Evolutionary conservation across 2,888 invertebrate genomes (phyloP).

Genomic region (Danaus chrysippus): DNA sequence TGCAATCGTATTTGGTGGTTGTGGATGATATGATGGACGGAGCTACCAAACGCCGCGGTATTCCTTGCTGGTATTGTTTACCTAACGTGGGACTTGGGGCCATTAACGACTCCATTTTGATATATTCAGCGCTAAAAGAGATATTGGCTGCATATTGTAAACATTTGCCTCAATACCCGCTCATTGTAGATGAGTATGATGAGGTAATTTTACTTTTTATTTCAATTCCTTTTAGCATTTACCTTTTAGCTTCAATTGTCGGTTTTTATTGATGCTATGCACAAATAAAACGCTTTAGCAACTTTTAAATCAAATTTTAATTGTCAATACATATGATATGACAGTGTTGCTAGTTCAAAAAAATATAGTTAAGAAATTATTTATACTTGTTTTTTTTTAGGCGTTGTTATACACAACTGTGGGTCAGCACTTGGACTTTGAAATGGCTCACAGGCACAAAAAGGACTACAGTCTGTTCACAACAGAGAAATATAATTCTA

Average conservation of each 20-base stretch:
- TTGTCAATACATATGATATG: too few relatives aligned
- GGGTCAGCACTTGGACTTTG: constrained; percentile 89
- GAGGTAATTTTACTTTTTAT: constrained; percentile 73
- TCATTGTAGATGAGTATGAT: constrained; percentile 88
- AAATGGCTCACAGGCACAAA: constrained; percentile 72
- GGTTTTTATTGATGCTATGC: too few relatives aligned
- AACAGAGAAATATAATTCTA: constrained; percentile 88
- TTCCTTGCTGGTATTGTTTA: constrained; percentile 92
- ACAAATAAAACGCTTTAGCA: too few relatives aligned
- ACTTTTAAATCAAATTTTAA: too few relatives aligned
- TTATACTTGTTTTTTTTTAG: constrained; percentile 37
- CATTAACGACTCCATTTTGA: constrained; percentile 90
- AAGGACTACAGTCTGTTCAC: constrained; percentile 80
- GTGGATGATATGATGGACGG: constrained; percentile 96
- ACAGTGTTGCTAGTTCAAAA: too few relatives aligned
- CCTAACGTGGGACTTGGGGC: constrained; percentile 86
- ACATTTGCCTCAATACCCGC: constrained; percentile 83
- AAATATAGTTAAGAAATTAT: too few relatives aligned
- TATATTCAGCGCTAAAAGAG: constrained; percentile 87
- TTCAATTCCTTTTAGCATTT: neutral
- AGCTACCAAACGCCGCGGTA: constrained; percentile 89
- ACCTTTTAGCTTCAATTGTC: too few relatives aligned
- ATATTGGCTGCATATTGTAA: constrained; percentile 86
- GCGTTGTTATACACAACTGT: constrained; percentile 81
- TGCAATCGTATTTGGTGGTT: constrained; percentile 92